Percentiles rank a stretch among this genome's conserved stretches.
Conservation (phyloP, 2,888 invertebrate genomes). For the Clunio marinus region DNA sequence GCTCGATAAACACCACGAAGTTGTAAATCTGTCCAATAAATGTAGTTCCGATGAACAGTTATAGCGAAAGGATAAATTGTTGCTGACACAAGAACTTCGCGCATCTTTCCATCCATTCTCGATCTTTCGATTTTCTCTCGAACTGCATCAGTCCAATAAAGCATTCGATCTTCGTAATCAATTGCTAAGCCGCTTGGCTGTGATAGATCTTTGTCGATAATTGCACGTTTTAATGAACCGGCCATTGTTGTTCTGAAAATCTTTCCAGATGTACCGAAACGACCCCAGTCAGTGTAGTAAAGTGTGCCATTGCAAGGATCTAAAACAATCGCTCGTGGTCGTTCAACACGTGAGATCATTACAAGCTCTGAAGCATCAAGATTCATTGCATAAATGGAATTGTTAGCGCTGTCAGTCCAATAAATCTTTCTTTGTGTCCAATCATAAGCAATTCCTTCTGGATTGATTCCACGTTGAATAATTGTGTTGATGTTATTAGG, state of each 20-base stretch:
- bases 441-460: conserved; percentile 92
- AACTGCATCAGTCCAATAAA: conserved; percentile 97
- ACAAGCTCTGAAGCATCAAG: conserved; percentile 80
- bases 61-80: conserved; percentile 95
- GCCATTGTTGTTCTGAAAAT: conserved; percentile 96
- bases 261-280: conserved; percentile 87
- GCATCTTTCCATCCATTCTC: conserved; percentile 77
- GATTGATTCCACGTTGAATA: conserved; percentile 76
- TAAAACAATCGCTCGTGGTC: conserved; percentile 90
- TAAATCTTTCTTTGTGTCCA: conserved; percentile 98
- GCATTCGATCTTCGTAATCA: conserved; percentile 86
- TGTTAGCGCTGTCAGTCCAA: conserved; percentile 95
- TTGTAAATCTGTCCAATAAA: conserved; percentile 96
- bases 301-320: conserved; percentile 95
- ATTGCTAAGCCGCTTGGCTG: conserved; percentile 95
- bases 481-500: conserved; percentile 61
- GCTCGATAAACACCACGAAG: conserved; percentile 91
- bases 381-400: conserved; percentile 93
- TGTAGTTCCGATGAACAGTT: conserved; percentile 81
- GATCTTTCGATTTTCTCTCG: conserved; percentile 92
- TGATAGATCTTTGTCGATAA: conserved; percentile 84
- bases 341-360: conserved; percentile 88
- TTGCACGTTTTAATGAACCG: conserved; percentile 81
- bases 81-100: conserved; percentile 80
- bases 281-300: conserved; percentile 95